Evolutionary conservation across 2,113 vertebrate species (phyloP), one percentile per base, ranked within the genome.

Genomic region (Caracal caracal): DNA sequence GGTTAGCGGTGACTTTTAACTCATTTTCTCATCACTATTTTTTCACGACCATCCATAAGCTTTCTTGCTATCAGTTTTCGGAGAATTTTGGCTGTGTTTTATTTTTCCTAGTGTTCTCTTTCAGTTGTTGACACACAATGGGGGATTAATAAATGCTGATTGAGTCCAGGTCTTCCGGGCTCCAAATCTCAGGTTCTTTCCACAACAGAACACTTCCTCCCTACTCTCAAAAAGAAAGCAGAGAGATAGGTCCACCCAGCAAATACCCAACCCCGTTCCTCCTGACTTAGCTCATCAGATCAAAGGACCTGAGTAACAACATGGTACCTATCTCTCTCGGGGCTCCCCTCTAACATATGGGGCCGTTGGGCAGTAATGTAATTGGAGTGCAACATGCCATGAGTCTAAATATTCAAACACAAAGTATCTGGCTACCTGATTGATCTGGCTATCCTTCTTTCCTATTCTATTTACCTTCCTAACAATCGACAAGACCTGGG

Each of bases 181-280:
- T 90, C 35, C 84, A 88, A 89, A 93, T 95, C 75, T 40, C 85
- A 35, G 47, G 53, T 95, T 68, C 53, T 95, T 90, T 87, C n/a
- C 53, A 76, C 10, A 90, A 35, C 1, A 24, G 20, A 35, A 89
- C 30, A 83, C 3, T 78, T 82, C n/a, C 43, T 95, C 35, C 6
- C 49, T 28, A 10, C 19, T 56, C 33, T 30, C 22, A 51, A 49
- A 76, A 22, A 90, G 40, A 84, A 80, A 35, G 7, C 28, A 86
- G 47, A 30, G 17, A 51, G 22, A 49, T 10, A 73, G 30, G 5
- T 51, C 19, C 43, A 76, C 4, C 30, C 33, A 37, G 17, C 37
- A 93, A 76, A 24, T 75, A 19, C 28, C 85, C 40, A 82, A 11
- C 3, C 56, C 28, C 19, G 35, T 49, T 78, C 22, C 53, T 92